phyloP scores from a whole-genome alignment of 2,113 vertebrate genomes.

The Chrysochloris asiatica region DNA sequence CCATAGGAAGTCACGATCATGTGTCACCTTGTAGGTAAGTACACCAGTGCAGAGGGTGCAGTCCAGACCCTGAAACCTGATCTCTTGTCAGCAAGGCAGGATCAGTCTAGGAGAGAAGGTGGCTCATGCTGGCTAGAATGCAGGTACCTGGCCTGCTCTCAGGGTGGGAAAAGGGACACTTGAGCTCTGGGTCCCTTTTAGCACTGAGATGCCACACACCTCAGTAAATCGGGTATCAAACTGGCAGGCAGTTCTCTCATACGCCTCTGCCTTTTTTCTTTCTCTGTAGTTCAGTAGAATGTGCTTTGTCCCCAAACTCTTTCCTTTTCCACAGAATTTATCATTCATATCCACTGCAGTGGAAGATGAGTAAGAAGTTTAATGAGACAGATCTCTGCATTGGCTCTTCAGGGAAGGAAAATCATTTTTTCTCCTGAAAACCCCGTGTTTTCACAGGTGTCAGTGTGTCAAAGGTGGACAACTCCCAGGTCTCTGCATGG shows the following conservation, averaged over 20 bases:
- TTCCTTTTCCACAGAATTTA: not conserved
- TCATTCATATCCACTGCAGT: not conserved
- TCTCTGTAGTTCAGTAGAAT: not conserved
- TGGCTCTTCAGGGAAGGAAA: not conserved
- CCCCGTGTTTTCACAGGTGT: not conserved
- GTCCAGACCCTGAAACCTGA: not conserved
- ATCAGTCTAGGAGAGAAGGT: too few species aligned
- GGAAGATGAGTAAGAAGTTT: not conserved
- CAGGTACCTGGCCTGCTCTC: too few species aligned
- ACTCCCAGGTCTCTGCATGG: not conserved
- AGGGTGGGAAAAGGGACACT: accelerated
- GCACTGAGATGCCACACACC: not conserved
- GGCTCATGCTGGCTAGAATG: accelerated
- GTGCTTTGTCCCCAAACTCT: not conserved
- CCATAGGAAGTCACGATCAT: not conserved
- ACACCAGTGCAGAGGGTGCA: accelerated
- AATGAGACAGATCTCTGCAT: not conserved
- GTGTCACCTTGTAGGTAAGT: not conserved
- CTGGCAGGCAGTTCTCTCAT: not conserved
- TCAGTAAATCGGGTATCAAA: not conserved
- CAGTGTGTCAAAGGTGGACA: not conserved
- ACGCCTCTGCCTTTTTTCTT: not conserved
- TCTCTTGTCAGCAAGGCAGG: not conserved
- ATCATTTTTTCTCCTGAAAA: not conserved
- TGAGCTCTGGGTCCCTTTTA: not conserved